Base-by-base conservation (phyloP, 37 sponge, comb jelly and placozoan species). In the Cliona cf. orientalis region DNA sequence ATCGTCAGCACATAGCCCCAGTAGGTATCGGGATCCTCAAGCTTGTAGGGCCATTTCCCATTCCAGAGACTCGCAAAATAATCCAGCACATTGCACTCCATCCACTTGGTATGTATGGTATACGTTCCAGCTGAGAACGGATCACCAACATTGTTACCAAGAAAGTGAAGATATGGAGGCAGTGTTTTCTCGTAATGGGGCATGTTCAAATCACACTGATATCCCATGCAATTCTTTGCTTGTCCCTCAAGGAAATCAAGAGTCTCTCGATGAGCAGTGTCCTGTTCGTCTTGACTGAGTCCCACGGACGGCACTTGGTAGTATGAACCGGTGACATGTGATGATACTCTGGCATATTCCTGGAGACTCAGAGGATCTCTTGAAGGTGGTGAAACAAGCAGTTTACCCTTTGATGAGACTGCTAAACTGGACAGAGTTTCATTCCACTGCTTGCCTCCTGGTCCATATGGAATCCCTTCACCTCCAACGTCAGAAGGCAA, bases 1-100 rank as follows among this genome's bases (percentile, higher is more conserved):
- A 80, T 80, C 5, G 81, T 80, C 7, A 80, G 70, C 36, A 70
- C 62, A 57, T 80, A 80, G 14, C 81, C 81, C 61, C 71, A 69
- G 71, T 80, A 80, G 26, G 60, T 80, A 19, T 69, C 71, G 7
- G 69, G 80, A 31, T 80, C 80, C 42, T 38, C 60, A 28, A 29
- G 42, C 17, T 69, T 28, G 69, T 80, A 59, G 17, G 81, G 71
- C 81, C 71, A 80, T 38, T 70, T 80, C 22, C 71, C 81, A 56
- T 58, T 28, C 71, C 71, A 80, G 2, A 80, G 58, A 42, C 59
- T 71, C 0, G 81, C 71, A 57, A 38, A 80, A 40, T 80, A 56
- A 32, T 80, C 81, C 23, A 80, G 29, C 31, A 80, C 80, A 55
- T 69, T 80, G 25, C 80, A 22, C 55, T 80, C 80, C 58, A 80